phyloP scores from a whole-genome alignment of 2,888 invertebrate genomes.

The Oeneis ivallda region DNA sequence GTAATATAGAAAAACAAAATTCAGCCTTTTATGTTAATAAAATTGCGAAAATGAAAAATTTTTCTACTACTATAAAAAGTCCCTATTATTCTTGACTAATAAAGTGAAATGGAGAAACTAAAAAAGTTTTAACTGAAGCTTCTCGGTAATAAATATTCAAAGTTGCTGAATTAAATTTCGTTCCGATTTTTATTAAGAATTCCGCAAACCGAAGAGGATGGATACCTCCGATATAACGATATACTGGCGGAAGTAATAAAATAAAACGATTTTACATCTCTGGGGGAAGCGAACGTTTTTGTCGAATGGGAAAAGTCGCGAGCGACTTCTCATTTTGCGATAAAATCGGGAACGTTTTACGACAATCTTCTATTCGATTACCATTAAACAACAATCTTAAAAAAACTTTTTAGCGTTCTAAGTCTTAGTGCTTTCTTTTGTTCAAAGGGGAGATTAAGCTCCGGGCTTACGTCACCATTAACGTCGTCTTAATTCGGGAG shows the following conservation, averaged over 20 bases:
- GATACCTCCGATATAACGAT: conserved; percentile 71
- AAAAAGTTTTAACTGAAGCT: conserved; percentile 37
- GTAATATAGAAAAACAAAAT: neutral
- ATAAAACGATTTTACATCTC: conserved; percentile 82
- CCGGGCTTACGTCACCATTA: conserved; percentile 31
- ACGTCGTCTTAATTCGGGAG: conserved; percentile 22
- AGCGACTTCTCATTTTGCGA: conserved; percentile 79
- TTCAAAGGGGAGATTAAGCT: conserved; percentile 37
- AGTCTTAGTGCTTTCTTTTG: conserved; percentile 39
- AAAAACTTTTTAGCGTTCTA: conserved; percentile 52
- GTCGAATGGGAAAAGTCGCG: conserved; percentile 79
- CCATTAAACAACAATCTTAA: conserved; percentile 77
- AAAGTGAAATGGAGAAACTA: conserved; percentile 34
- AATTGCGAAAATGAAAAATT: neutral
- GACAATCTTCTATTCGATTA: conserved; percentile 80
- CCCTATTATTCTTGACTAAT: conserved; percentile 23
- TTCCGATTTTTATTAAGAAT: conserved; percentile 60
- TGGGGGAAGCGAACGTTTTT: conserved; percentile 78
- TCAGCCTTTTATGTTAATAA: neutral
- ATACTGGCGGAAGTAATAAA: conserved; percentile 80
- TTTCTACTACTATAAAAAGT: conserved; percentile 14
- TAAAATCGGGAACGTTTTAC: conserved; percentile 81
- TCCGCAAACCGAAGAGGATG: conserved; percentile 59
- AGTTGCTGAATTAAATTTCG: conserved; percentile 48
- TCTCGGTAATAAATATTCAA: conserved; percentile 37